Evolutionary conservation across 2,113 vertebrate species (phyloP), one percentile per base, ranked within the genome.

Genomic region (Dolichotis patagonum): DNA sequence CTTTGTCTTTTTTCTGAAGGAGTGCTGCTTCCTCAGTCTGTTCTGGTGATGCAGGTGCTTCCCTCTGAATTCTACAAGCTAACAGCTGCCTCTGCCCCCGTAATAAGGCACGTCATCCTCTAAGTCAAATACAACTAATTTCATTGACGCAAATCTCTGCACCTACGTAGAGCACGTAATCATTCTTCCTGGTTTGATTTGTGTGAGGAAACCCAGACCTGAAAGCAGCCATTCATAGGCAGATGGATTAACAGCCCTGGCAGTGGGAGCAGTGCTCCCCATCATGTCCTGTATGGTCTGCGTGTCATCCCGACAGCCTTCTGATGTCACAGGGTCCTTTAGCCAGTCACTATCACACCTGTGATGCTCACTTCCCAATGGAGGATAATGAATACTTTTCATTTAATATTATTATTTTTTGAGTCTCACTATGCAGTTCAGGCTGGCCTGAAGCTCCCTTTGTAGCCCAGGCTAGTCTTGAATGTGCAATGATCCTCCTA

Each of bases 191-290:
- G 24, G 17, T 7, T 32, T 77, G 26, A 38, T 60, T 81, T 19
- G 3, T 26, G 8, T 22, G n/a, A 77, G 8, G 32, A 20, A 85
- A 11, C 3, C 7, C 13, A 63, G 30, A 13, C 7, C 1, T 32
- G 77, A 90, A 81, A 84, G 30, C 0, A 0, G 28, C 19, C 22
- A 8, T 30, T 56, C n/a, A 32, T 4, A 4, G 28, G 28, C 7
- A 60, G 1, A 58, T 35, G 52, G 9, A 19, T 1, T 5, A 4
- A 3, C 52, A 1, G 32, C 0, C n/a, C 26, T 49, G 16, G 6
- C 2, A 20, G 8, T 7, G 24, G 1, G 5, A 22, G 14, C 8
- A 24, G 3, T 7, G 32, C 19, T 60, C 20, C 83, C 30, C 4
- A 13, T 24, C 24, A 6, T 0, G 3, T 10, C 30, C 54, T 32